These are phyloP conservation scores for Pseudachorutes palmiensis DNA, from an alignment of 1,140 invertebrate genomes.

Conservation along the genomic window DNA sequence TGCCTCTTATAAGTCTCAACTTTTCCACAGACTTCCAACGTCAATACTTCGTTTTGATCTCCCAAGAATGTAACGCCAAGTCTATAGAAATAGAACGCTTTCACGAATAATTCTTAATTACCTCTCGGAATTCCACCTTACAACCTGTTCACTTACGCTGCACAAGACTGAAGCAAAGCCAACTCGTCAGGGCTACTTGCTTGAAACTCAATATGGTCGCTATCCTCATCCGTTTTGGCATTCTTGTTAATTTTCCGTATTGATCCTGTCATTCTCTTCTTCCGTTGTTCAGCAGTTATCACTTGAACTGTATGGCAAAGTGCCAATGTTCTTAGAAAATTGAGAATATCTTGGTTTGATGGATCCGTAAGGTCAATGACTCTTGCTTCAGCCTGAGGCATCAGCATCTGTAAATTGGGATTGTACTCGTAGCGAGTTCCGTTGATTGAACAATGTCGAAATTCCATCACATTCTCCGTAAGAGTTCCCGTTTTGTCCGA, in stretches of 20 bases:
- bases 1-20: constrained; percentile 43
- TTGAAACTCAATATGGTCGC: constrained; percentile 45
- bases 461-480: constrained; percentile 63
- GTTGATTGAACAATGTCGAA: constrained; percentile 54
- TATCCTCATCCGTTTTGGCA: background rate
- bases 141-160: constrained; percentile 39
- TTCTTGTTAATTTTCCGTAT: constrained; percentile 13
- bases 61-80: constrained; percentile 60
- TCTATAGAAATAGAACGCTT: constrained; percentile 42
- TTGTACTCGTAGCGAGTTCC: constrained; percentile 50
- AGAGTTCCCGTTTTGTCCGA: constrained; percentile 66
- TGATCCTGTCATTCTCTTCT: background rate
- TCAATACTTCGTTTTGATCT: constrained; percentile 49
- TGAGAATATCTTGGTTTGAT: background rate
- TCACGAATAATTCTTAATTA: no score
- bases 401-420: constrained; percentile 43
- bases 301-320: constrained; percentile 72
- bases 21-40: constrained; percentile 44
- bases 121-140: background rate
- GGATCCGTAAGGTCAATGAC: background rate
- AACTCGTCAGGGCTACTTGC: constrained; percentile 79
- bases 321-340: constrained; percentile 64
- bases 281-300: constrained; percentile 33
- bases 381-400: background rate
- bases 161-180: constrained; percentile 70